phyloP scores from a whole-genome alignment of 2,888 invertebrate species.

The Alitta virens region DNA sequence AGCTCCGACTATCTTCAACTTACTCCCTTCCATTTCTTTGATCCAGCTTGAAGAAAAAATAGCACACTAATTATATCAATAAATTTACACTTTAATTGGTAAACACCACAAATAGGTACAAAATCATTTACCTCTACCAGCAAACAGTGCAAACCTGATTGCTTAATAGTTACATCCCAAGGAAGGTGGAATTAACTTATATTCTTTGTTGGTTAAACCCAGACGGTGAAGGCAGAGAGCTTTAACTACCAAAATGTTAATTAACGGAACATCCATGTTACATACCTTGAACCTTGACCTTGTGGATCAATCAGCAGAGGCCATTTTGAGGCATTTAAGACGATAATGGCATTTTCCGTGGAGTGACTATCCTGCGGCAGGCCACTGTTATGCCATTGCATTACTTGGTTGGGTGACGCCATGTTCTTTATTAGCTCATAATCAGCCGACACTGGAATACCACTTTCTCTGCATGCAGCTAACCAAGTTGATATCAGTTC shows the following conservation, averaged over 20 bases:
- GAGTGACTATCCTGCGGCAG: conserved; percentile 53
- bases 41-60: conserved; percentile 45
- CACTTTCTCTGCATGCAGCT: conserved; percentile 33
- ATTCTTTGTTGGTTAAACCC: too few species aligned
- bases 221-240: too few species aligned
- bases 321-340: conserved; percentile 53
- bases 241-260: too few species aligned
- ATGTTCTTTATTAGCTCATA: conserved; percentile 47
- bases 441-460: conserved; percentile 44
- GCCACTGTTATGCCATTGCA: conserved; percentile 55
- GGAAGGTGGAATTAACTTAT: too few species aligned
- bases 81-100: too few species aligned
- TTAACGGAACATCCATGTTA: too few species aligned
- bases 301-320: conserved; percentile 56
- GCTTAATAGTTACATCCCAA: too few species aligned
- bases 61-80: too few species aligned
- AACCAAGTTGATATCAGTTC: conserved; percentile 40
- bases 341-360: conserved; percentile 54
- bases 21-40: conserved; percentile 44
- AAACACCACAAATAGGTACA: too few species aligned
- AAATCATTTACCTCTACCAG: too few species aligned
- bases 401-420: conserved; percentile 47
- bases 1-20: conserved; percentile 44
- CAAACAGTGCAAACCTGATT: too few species aligned
- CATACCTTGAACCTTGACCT: conserved; percentile 52